phyloP scores from a whole-genome alignment of 1,140 invertebrate genomes.

The Ceratosolen fusciceps region DNA sequence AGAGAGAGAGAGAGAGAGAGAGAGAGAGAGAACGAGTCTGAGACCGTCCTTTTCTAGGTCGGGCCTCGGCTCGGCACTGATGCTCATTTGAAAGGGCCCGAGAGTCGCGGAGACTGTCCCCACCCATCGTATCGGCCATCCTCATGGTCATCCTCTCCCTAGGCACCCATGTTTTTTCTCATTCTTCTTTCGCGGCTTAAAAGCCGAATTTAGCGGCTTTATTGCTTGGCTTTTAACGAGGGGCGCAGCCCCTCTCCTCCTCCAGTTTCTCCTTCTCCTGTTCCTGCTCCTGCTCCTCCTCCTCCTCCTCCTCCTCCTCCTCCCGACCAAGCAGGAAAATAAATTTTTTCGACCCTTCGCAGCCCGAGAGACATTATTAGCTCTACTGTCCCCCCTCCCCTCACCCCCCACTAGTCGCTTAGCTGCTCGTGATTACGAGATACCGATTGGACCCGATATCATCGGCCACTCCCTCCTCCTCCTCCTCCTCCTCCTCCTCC shows the following conservation, averaged over 20 bases:
- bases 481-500: too few species aligned
- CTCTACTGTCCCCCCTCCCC: too few species aligned
- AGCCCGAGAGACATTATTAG: too few species aligned
- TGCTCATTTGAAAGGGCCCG: conserved; percentile 40
- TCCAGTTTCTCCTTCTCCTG: too few species aligned
- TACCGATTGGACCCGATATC: neutral
- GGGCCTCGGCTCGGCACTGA: conserved; percentile 3
- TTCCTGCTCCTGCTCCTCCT: too few species aligned
- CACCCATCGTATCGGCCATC: neutral
- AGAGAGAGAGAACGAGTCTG: too few species aligned
- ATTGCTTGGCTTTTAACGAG: conserved; percentile 31
- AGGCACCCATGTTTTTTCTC: neutral
- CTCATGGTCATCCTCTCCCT: neutral
- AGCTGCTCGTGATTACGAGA: neutral
- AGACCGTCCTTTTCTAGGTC: conserved; percentile 27
- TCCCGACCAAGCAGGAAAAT: too few species aligned
- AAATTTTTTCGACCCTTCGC: too few species aligned
- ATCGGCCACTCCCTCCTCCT: too few species aligned
- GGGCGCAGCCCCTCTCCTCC: neutral
- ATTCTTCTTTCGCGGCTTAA: neutral
- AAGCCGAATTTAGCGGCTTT: conserved; percentile 19
- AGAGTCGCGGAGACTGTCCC: conserved; percentile 26
- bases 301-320: too few species aligned
- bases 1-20: too few species aligned
- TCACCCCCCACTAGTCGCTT: too few species aligned